phyloP scores from a whole-genome alignment of 2,113 vertebrate genomes.

The Rhegmatorhina hoffmannsi region DNA sequence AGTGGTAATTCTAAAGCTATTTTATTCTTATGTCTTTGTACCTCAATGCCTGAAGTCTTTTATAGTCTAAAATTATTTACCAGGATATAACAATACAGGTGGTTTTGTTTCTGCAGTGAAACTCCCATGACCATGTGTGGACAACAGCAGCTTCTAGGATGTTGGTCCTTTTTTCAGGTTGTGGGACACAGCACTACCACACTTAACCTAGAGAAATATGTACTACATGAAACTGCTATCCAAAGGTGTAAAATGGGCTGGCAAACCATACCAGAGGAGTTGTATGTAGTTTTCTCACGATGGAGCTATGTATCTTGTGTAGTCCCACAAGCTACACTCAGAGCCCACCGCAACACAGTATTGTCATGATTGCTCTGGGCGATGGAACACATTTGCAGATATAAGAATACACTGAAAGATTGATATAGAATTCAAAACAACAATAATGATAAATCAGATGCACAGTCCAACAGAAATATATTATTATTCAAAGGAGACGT shows the following conservation, averaged over 20 bases:
- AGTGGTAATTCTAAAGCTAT: not conserved
- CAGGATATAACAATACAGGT: not conserved
- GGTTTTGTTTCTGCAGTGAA: not conserved
- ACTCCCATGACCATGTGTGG: not conserved
- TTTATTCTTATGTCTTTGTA: not conserved
- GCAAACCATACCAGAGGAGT: not conserved
- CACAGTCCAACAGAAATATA: not conserved
- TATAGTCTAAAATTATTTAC: not conserved
- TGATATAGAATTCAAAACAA: not conserved
- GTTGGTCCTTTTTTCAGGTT: not conserved
- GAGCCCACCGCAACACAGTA: not conserved
- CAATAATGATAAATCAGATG: not conserved
- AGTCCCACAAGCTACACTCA: not conserved
- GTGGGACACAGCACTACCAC: not conserved
- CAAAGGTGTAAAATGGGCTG: not conserved
- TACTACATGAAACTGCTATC: not conserved
- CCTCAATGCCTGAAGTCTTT: not conserved
- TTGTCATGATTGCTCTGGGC: not conserved
- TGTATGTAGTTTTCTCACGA: not conserved
- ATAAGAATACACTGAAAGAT: not conserved
- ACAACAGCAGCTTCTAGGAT: not conserved
- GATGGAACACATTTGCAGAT: not conserved
- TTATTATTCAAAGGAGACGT: not conserved
- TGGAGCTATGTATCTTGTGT: accelerated
- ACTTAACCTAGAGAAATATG: not conserved